These are phyloP conservation scores for Blastomussa wellsi DNA, from an alignment of 92 coral and sea anemone genomes.

Conservation along the genomic window DNA sequence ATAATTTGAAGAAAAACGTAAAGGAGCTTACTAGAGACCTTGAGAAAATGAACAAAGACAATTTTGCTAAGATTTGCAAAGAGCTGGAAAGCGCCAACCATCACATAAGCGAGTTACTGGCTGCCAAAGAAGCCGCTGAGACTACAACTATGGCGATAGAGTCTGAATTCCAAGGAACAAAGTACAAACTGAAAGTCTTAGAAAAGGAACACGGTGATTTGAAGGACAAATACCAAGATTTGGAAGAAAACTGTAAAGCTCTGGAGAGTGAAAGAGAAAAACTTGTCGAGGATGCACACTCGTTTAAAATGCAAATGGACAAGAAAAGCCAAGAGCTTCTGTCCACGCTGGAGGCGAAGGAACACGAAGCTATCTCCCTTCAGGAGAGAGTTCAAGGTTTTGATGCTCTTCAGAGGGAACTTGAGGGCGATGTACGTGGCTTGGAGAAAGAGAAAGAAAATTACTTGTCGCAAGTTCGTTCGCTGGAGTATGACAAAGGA, in stretches of 20 bases:
- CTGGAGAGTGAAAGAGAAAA: constrained; percentile 53
- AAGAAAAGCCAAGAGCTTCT: constrained; percentile 59
- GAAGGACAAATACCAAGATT: constrained; percentile 16
- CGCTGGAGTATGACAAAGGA: constrained; percentile 50
- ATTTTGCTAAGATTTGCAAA: constrained; percentile 13
- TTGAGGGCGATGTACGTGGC: constrained; percentile 54
- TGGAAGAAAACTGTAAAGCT: constrained; percentile 32
- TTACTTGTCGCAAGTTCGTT: constrained; percentile 42
- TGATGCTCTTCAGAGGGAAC: constrained; percentile 47
- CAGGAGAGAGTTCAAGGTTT: constrained; percentile 57
- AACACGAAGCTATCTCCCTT: constrained; percentile 48
- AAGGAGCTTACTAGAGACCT: constrained; percentile 28
- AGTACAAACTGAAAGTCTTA: constrained; percentile 40
- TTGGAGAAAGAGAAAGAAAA: constrained; percentile 55
- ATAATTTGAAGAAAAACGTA: constrained; percentile 46
- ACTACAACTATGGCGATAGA: constrained; percentile 37
- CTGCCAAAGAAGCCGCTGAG: constrained; percentile 40
- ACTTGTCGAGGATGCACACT: constrained; percentile 65
- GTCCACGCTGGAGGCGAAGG: constrained; percentile 59
- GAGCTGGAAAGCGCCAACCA: constrained; percentile 32
- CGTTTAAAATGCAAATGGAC: constrained; percentile 67
- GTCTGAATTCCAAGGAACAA: constrained; percentile 42
- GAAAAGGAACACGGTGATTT: constrained; percentile 35
- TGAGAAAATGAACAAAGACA: constrained; percentile 14
- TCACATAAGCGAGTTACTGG: constrained; percentile 26